Base-by-base conservation (phyloP, 2,113 vertebrate species). In the Meles meles region DNA sequence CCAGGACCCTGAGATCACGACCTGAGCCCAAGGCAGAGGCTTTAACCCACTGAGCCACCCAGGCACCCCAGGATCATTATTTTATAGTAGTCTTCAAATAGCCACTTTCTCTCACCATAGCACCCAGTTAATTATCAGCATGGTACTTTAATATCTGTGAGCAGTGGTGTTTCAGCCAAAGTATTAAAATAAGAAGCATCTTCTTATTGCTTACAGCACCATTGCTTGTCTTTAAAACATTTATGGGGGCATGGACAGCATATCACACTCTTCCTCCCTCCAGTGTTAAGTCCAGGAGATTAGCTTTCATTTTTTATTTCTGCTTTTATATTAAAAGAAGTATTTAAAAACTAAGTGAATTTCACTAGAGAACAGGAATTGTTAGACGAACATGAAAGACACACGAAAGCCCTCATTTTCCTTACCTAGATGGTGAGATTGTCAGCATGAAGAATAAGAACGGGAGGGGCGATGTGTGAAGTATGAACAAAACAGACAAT, bases 21-120 rank as follows among this genome's bases (percentile, higher is more conserved):
- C n/a, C n/a, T n/a, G n/a, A n/a, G n/a, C n/a, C n/a, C n/a, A n/a
- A n/a, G n/a, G n/a, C n/a, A n/a, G n/a, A n/a, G n/a, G n/a, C n/a
- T n/a, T n/a, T n/a, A n/a, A n/a, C n/a, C n/a, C n/a, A n/a, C n/a
- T n/a, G n/a, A n/a, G n/a, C n/a, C n/a, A n/a, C n/a, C n/a, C n/a
- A n/a, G n/a, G n/a, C n/a, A n/a, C n/a, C n/a, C n/a, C n/a, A n/a
- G 15, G 17, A 83, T 96, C 44, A n/a, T 57, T 83, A 93, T 82
- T 97, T 89, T 39, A 91, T 29, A 67, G 82, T 23, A 61, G 15
- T 72, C 61, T 96, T 86, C 89, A 93, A 80, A 82, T 20, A 86
- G 17, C 84, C 80, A 37, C 23, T 69, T 74, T 93, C 55, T 93
- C n/a, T 81, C 13, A 90, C 21, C 1, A 17, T 0, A 14, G 47